Conservation (phyloP, 1,140 invertebrate genomes). For the Aphaenogaster ashmeadi region DNA sequence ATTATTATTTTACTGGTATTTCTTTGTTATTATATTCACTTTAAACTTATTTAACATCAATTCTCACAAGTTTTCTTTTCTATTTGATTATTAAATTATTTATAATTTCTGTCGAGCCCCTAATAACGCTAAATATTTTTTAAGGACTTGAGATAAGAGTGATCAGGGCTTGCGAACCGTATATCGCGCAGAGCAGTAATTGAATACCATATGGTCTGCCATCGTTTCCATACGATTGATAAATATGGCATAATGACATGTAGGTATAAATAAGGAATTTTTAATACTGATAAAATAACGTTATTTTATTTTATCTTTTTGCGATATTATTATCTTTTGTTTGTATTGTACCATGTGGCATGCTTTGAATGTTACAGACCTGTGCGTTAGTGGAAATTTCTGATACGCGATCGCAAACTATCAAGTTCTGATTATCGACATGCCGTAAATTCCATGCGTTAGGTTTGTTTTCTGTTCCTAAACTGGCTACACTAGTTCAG, state of each 20-base stretch:
- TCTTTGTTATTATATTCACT: slow-evolving; percentile 9
- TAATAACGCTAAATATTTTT: slow-evolving; percentile 28
- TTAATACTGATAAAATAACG: not conserved
- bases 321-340: not conserved
- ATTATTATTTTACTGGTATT: not conserved
- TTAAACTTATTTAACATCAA: not conserved
- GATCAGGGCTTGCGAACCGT: slow-evolving; percentile 45
- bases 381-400: not conserved
- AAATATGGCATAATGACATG: not conserved
- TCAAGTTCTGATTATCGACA: not conserved
- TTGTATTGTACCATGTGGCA: not conserved
- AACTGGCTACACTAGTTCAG: no score
- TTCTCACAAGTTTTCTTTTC: not conserved
- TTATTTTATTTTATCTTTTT: not conserved
- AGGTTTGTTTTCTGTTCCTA: no score
- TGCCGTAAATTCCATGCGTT: not conserved
- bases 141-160: slow-evolving; percentile 26
- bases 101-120: not conserved
- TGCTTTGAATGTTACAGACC: not conserved
- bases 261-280: not conserved
- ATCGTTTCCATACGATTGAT: not conserved
- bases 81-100: not conserved
- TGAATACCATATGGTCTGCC: not conserved
- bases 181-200: slow-evolving; percentile 15
- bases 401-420: not conserved